Evolutionary conservation across 2,113 vertebrate genomes (phyloP).

Genomic region (Melierax canorus): DNA sequence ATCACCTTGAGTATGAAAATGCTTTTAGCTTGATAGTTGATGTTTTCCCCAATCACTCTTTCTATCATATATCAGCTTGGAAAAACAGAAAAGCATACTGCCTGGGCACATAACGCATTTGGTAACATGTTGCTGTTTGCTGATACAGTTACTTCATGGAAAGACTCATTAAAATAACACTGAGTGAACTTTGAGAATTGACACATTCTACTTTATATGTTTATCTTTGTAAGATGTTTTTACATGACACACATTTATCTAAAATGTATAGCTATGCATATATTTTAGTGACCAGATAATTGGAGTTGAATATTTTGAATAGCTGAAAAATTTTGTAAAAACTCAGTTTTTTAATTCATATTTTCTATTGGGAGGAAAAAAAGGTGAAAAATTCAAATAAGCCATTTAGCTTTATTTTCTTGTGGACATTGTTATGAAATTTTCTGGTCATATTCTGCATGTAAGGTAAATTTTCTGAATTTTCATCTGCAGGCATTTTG

Average conservation of each 20-base stretch:
- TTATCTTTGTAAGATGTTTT: not conserved
- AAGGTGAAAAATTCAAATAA: not conserved
- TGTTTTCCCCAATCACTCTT: not conserved
- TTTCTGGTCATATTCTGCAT: not conserved
- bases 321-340: not conserved
- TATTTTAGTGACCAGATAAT: not conserved
- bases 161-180: not conserved
- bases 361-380: not conserved
- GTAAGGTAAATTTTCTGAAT: not conserved
- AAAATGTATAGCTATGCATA: not conserved
- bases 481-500: not conserved
- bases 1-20: not conserved
- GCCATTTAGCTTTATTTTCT: not conserved
- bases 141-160: not conserved
- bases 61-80: not conserved
- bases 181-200: not conserved
- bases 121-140: not conserved
- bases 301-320: not conserved
- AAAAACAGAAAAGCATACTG: not conserved
- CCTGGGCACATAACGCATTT: not conserved
- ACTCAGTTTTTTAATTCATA: fast-evolving
- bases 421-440: not conserved
- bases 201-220: not conserved
- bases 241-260: not conserved
- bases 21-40: not conserved